Conservation (phyloP, 1,140 invertebrate species). For the Zaprionus nigranus region DNA sequence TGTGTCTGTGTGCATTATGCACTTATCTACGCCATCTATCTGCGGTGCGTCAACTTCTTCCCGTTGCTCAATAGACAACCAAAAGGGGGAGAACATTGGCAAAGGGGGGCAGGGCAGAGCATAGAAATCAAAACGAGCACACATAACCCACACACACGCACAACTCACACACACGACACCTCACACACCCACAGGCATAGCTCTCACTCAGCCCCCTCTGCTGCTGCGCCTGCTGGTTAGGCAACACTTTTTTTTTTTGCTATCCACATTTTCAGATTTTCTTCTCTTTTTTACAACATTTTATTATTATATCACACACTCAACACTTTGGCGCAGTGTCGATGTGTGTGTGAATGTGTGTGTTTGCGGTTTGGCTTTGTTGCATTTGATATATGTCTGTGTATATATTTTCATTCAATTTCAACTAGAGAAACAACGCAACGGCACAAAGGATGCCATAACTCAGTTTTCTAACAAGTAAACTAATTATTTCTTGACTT, state of each 20-base stretch:
- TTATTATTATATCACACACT: slow-evolving; percentile 73
- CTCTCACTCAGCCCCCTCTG: slow-evolving; percentile 40
- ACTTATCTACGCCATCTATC: slow-evolving; percentile 77
- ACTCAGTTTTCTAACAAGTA: slow-evolving; percentile 81
- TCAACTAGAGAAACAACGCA: slow-evolving; percentile 72
- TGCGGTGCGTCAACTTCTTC: slow-evolving; percentile 64
- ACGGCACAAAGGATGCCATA: slow-evolving; percentile 72
- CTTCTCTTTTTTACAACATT: slow-evolving; percentile 16
- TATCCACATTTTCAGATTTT: slow-evolving; percentile 24
- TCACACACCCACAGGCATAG: background rate
- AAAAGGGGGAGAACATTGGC: background rate
- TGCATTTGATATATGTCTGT: slow-evolving; percentile 31
- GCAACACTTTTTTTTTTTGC: slow-evolving; percentile 61
- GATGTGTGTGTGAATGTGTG: slow-evolving; percentile 25
- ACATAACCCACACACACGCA: slow-evolving; percentile 7
- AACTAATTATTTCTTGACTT: slow-evolving; percentile 83
- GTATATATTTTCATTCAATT: slow-evolving; percentile 78
- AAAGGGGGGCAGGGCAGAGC: background rate
- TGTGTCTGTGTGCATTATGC: slow-evolving; percentile 57
- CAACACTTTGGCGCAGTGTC: slow-evolving; percentile 63
- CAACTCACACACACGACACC: background rate
- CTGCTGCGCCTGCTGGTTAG: slow-evolving; percentile 52
- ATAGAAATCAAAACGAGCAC: slow-evolving; percentile 16
- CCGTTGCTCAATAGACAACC: slow-evolving; percentile 44
- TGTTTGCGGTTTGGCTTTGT: slow-evolving; percentile 28